Percentiles rank a stretch among this genome's conserved stretches.
Evolutionary conservation across 2,888 invertebrate species (phyloP).

Genomic region (Lymantria monacha): DNA sequence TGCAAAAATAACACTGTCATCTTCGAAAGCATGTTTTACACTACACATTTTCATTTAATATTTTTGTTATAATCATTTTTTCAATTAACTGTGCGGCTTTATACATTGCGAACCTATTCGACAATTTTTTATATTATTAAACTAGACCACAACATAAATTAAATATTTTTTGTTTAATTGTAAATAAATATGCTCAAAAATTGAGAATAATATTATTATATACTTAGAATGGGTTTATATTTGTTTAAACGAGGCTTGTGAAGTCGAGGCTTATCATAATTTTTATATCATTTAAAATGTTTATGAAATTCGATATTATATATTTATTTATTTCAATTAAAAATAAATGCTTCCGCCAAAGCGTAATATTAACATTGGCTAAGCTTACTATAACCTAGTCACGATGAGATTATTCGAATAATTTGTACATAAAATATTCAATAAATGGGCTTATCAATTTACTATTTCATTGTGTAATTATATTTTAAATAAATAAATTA

Average conservation of each 20-base stretch:
- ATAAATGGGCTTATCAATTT: conserved; percentile 50
- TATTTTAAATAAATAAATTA: conserved; percentile 67
- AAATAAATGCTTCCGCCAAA: conserved; percentile 41
- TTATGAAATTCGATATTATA: not conserved
- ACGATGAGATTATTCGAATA: conserved; percentile 67
- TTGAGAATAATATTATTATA: conserved; percentile 28
- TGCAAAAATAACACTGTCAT: conserved; percentile 41
- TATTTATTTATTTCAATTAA: conserved; percentile 5
- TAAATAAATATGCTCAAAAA: conserved; percentile 57
- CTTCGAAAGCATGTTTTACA: conserved; percentile 32
- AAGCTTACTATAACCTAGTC: conserved; percentile 65
- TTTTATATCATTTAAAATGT: not conserved
- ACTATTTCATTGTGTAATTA: conserved; percentile 63
- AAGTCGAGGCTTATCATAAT: conserved; percentile 1
- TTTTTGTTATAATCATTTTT: conserved; percentile 33
- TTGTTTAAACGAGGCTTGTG: no score
- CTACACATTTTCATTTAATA: conserved; percentile 25
- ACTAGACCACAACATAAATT: conserved; percentile 22
- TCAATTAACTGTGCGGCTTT: conserved; percentile 60
- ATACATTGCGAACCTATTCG: conserved; percentile 50
- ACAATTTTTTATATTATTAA: conserved; percentile 50
- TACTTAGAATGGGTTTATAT: not conserved
- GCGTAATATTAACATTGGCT: conserved; percentile 52
- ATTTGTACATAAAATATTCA: conserved; percentile 75
- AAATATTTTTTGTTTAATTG: no score